phyloP scores from a whole-genome alignment of 1,140 invertebrate genomes.

The Copidosoma floridanum region DNA sequence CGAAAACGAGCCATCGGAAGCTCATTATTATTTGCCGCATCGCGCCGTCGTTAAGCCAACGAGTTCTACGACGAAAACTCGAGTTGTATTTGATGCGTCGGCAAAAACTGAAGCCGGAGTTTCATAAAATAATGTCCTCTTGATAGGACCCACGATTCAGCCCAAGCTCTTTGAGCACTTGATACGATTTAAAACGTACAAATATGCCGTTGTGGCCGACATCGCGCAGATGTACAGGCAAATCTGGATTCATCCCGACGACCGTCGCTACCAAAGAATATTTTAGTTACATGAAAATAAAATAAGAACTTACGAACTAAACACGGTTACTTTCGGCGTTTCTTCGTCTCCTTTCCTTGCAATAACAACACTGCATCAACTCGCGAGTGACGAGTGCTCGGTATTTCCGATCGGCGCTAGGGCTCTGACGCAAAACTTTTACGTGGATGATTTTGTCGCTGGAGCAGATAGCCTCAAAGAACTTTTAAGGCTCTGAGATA shows the following conservation, averaged over 20 bases:
- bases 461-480: background rate
- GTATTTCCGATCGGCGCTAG: constrained; percentile 30
- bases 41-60: constrained; percentile 44
- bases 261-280: background rate
- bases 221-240: constrained; percentile 46
- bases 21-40: constrained; percentile 47
- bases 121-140: constrained; percentile 21
- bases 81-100: constrained; percentile 19
- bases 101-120: background rate
- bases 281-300: background rate
- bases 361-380: background rate
- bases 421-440: constrained; percentile 39
- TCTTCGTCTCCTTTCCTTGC: constrained; percentile 21
- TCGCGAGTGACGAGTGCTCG: constrained; percentile 4
- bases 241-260: constrained; percentile 29
- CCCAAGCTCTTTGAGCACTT: no score
- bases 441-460: constrained; percentile 50
- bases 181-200: no score
- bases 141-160: background rate
- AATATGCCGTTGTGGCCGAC: background rate
- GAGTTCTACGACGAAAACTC: constrained; percentile 36
- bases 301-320: constrained; percentile 11
- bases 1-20: background rate
- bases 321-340: constrained; percentile 36
- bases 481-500: background rate